Base-by-base conservation (phyloP, 2,113 vertebrate species). In the Sceloporus undulatus region DNA sequence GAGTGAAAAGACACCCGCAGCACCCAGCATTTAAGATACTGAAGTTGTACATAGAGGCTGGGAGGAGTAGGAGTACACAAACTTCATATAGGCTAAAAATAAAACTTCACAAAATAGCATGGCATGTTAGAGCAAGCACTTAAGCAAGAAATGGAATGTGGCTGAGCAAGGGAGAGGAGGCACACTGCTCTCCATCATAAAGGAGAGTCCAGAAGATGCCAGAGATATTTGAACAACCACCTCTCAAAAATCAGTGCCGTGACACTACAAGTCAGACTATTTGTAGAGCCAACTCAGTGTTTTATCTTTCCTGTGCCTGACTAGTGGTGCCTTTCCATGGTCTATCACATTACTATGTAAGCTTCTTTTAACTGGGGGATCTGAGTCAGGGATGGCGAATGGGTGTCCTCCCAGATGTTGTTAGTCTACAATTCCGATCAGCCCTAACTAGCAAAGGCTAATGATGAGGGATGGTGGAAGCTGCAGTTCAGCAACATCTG, bases 131-230 rank as follows among this genome's bases (percentile, higher is more conserved):
- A 66, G 71, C 86, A 82, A 65, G 79, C 65, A 9, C 27, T 65
- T 62, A 4, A 65, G 38, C 52, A 65, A 81, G 68, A 14, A 82
- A 65, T 82, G 79, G 68, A 87, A 87, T 82, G 86, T 65, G 34
- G 79, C 25, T 73, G 79, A 62, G 27, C 70, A 21, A 74, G 11
- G 9, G 38, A 59, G 81, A 48, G 38, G 18, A n/a, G 70, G 65
- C 42, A n/a, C 48, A 18, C 40, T 87, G 54, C 54, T 27, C 78
- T 74, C 56, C 38, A 65, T 66, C 42, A 48, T 21, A 56, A 74
- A 65, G 16, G 8, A 59, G 18, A 14, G 11, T 5, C 40, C 70
- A 73, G 19, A 74, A 40, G 65, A 74, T 65, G 34, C 70, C 79
- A 25, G 19, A 42, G 56, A 34, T 11, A 52, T 18, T 84, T 48